phyloP scores from a whole-genome alignment of 1,140 invertebrate species.

The Lasaia peninsularis region DNA sequence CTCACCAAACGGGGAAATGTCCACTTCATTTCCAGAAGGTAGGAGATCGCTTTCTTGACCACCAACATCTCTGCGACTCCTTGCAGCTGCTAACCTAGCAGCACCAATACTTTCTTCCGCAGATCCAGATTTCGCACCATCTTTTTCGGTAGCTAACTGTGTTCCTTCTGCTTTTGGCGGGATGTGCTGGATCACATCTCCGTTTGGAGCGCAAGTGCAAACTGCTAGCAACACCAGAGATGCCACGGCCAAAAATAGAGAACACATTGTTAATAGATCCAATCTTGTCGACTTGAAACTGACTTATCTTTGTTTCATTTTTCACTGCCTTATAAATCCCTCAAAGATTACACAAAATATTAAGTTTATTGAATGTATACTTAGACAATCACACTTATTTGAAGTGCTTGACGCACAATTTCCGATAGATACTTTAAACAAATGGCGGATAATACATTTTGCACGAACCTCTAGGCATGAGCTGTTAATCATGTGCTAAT shows the following conservation, averaged over 20 bases:
- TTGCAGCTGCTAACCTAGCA: constrained; percentile 35
- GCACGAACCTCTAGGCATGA: constrained; percentile 41
- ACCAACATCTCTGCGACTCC: constrained; percentile 42
- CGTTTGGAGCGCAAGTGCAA: constrained; percentile 54
- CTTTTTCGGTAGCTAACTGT: constrained; percentile 66
- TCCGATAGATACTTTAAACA: constrained; percentile 40
- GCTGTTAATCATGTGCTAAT: constrained; percentile 28
- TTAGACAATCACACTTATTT: constrained; percentile 42
- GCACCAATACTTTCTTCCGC: constrained; percentile 49
- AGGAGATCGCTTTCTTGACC: constrained; percentile 61
- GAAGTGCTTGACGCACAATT: constrained; percentile 50
- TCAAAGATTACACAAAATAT: constrained; percentile 50
- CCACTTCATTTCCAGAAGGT: constrained; percentile 47
- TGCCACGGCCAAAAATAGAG: constrained; percentile 56
- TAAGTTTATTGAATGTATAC: constrained; percentile 52
- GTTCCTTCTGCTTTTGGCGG: constrained; percentile 54
- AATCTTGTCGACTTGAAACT: constrained; percentile 43
- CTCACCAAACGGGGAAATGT: constrained; percentile 52
- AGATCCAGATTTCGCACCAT: constrained; percentile 59
- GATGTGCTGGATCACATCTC: constrained; percentile 61
- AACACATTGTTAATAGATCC: constrained; percentile 62
- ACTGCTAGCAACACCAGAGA: constrained; percentile 56
- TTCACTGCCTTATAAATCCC: constrained; percentile 39
- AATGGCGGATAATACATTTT: constrained; percentile 45
- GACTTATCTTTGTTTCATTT: constrained; percentile 19